These are phyloP conservation scores for Phymastichus coffea DNA, from an alignment of 1,140 invertebrate species.

Conservation along the genomic window DNA sequence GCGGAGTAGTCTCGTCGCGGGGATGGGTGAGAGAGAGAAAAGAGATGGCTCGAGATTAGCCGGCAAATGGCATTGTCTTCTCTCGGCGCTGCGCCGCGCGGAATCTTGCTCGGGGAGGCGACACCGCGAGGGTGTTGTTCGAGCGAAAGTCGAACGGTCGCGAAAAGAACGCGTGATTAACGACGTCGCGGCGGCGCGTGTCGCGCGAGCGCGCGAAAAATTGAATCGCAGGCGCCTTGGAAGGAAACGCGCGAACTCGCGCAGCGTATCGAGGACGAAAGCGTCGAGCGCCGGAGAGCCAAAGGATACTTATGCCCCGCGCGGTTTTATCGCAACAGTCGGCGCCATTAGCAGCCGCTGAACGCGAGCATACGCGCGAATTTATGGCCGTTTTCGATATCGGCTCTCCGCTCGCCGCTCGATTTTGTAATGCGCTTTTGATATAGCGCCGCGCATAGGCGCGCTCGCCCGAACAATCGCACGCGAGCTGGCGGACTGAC, in stretches of 20 bases:
- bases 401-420: neutral
- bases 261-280: constrained; percentile 4
- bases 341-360: constrained; percentile 13
- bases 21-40: too few species aligned
- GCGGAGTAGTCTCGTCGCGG: neutral
- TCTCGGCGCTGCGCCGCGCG: neutral
- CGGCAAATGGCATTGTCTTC: constrained; percentile 3
- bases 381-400: constrained; percentile 14
- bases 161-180: neutral
- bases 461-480: neutral
- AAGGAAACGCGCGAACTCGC: neutral
- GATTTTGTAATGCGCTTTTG: constrained; percentile 15
- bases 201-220: neutral
- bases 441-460: neutral
- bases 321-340: constrained; percentile 12
- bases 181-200: neutral
- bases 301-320: constrained; percentile 3
- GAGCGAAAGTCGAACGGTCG: neutral
- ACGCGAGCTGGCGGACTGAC: too few species aligned
- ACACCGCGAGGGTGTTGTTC: neutral
- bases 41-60: neutral
- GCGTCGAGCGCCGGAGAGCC: constrained; percentile 4
- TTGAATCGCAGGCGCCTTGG: neutral
- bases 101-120: neutral
- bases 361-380: neutral